Conservation (phyloP, 2,888 invertebrate species). For the Halictus ligatus region DNA sequence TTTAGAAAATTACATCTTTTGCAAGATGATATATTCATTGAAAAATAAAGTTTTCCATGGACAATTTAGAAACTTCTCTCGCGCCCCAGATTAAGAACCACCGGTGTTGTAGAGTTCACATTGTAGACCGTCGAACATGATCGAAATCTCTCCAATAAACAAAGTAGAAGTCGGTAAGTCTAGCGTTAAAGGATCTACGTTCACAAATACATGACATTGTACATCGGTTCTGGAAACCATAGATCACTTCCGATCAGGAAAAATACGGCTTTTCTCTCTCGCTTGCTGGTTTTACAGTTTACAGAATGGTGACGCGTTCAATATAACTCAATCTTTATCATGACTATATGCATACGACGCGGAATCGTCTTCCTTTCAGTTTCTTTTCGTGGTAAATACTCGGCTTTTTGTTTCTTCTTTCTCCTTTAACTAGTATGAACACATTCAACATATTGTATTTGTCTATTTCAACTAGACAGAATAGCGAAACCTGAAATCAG, state of each 20-base stretch:
- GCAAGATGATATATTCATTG: too few species aligned
- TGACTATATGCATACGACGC: constrained; percentile 48
- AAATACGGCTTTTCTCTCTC: constrained; percentile 43
- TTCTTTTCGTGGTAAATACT: constrained; percentile 66
- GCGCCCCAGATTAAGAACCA: too few species aligned
- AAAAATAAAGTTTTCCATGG: too few species aligned
- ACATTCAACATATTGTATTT: constrained; percentile 79
- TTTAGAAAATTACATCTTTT: too few species aligned
- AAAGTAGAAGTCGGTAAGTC: not conserved
- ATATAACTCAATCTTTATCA: constrained; percentile 26
- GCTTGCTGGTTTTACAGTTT: constrained; percentile 15
- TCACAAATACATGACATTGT: constrained; percentile 48
- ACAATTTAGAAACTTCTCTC: too few species aligned
- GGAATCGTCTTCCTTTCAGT: constrained; percentile 46
- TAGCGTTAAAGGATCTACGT: constrained; percentile 69
- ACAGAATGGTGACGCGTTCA: constrained; percentile 34
- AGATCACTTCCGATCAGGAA: constrained; percentile 64
- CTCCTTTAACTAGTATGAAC: constrained; percentile 77
- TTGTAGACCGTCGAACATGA: not conserved
- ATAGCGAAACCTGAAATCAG: constrained; percentile 70
- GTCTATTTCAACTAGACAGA: constrained; percentile 67
- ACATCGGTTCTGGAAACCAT: constrained; percentile 54
- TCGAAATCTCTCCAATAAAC: not conserved
- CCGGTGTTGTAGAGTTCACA: not conserved
- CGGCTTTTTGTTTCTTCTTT: constrained; percentile 34